Evolutionary conservation across 2,113 vertebrate species (phyloP).

Genomic region (Oncorhynchus keta): DNA sequence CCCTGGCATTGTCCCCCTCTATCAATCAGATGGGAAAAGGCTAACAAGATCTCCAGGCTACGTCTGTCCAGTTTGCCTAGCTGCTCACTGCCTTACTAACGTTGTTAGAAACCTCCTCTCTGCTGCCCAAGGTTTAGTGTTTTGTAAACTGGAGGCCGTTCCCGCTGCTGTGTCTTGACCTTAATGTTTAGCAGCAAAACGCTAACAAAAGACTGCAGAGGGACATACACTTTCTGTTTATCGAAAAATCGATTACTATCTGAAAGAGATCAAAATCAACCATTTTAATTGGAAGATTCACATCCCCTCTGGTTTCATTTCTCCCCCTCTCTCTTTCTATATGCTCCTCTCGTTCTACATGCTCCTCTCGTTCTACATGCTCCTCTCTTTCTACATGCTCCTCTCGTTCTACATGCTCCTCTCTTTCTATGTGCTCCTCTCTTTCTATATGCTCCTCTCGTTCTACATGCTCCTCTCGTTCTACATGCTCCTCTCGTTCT

Average conservation of each 20-base stretch:
- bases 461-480: too few relatives aligned
- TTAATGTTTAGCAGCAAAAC: not conserved
- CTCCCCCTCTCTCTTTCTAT: not conserved
- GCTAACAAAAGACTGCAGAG: not conserved
- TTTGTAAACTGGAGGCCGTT: not conserved
- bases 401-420: too few relatives aligned
- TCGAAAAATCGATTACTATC: not conserved
- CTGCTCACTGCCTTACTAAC: constrained; percentile 29
- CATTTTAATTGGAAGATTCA: not conserved
- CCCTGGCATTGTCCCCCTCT: constrained; percentile 64
- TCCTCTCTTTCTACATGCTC: not conserved
- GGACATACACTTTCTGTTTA: not conserved
- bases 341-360: not conserved
- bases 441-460: too few relatives aligned
- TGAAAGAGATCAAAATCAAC: not conserved
- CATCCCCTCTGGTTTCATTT: not conserved
- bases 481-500: too few relatives aligned
- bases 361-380: too few relatives aligned
- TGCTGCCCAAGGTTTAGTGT: not conserved
- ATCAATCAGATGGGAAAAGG: constrained; percentile 65
- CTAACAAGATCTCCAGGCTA: constrained; percentile 69
- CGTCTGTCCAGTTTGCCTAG: constrained; percentile 46
- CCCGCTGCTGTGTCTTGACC: not conserved
- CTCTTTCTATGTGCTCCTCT: too few relatives aligned
- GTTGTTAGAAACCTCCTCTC: not conserved